These are phyloP conservation scores for Anabas testudineus DNA, from an alignment of 2,797 vertebrate genomes.

Conservation along the genomic window DNA sequence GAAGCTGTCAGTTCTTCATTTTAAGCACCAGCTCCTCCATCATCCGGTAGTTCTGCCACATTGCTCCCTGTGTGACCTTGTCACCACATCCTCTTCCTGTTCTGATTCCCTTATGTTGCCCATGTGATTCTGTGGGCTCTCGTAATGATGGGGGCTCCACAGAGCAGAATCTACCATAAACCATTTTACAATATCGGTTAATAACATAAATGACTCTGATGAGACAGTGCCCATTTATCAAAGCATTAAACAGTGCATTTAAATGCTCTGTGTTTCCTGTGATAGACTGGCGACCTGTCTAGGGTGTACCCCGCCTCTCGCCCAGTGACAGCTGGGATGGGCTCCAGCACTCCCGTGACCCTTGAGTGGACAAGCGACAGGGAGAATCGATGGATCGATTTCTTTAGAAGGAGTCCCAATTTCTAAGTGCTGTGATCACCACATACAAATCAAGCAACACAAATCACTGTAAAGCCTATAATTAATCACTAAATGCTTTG, in stretches of 20 bases:
- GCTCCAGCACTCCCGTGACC: no score
- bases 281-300: no score
- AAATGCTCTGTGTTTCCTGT: neutral
- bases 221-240: conserved; percentile 27
- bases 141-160: conserved; percentile 16
- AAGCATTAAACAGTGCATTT: conserved; percentile 27
- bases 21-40: conserved; percentile 43
- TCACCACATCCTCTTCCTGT: neutral
- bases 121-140: conserved; percentile 23
- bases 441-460: conserved; percentile 50
- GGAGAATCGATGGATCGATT: neutral
- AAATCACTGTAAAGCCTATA: conserved; percentile 61
- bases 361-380: no score
- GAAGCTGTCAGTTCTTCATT: conserved; percentile 60
- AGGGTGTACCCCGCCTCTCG: no score
- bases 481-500: conserved; percentile 63
- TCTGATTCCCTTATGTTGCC: conserved; percentile 27
- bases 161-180: conserved; percentile 22
- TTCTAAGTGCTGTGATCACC: conserved; percentile 56
- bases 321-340: no score
- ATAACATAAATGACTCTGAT: conserved; percentile 17
- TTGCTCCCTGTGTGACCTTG: conserved; percentile 33
- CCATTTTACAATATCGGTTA: conserved; percentile 18
- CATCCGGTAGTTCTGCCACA: conserved; percentile 37
- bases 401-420: conserved; percentile 23